Evolutionary conservation across 2,113 vertebrate species (phyloP), one percentile per base, ranked within the genome.

Genomic region (Dissostichus mawsoni): DNA sequence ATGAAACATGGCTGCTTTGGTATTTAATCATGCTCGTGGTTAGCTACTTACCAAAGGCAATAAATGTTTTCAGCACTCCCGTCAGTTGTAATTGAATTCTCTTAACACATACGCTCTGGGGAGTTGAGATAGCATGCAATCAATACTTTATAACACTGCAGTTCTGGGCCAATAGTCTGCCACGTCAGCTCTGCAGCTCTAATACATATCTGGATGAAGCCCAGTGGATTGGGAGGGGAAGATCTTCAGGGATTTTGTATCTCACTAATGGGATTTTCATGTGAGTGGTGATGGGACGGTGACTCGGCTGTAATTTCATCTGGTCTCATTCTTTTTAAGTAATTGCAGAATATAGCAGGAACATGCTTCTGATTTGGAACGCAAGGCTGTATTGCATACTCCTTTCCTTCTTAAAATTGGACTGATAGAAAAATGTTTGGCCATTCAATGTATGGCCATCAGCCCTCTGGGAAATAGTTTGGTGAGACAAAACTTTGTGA

Each of bases 131-230:
- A 55, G n/a, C 48, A 52, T 47, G 48, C 2, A 55, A 83, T 90
- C 91, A 85, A 83, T 90, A 81, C 63, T 77, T 80, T n/a, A 10
- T 48, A 58, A 29, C 69, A 67, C 33, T 48, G n/a, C 33, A 57
- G 68, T 29, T 72, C 16, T 63, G 29, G 51, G 36, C 20, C 66
- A 77, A 58, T 41, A 52, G n/a, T 4, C 45, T 58, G 48, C 10
- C 57, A 50, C 74, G 85, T 79, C 74, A 13, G 53, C 64, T 11
- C 58, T 78, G 45, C 23, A 51, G 16, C 2, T 45, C 6, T 73
- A 69, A 87, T 86, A 75, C 81, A 76, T 62, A 51, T 4, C 33
- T 69, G 14, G 17, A 23, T 48, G 66, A 75, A 55, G 51, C 48
- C 7, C 14, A 3, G 61, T 18, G 66, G 23, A 58, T 41, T 10